Base-by-base conservation (phyloP, 2,797 vertebrate species). In the Chaenodraco wilsoni region DNA sequence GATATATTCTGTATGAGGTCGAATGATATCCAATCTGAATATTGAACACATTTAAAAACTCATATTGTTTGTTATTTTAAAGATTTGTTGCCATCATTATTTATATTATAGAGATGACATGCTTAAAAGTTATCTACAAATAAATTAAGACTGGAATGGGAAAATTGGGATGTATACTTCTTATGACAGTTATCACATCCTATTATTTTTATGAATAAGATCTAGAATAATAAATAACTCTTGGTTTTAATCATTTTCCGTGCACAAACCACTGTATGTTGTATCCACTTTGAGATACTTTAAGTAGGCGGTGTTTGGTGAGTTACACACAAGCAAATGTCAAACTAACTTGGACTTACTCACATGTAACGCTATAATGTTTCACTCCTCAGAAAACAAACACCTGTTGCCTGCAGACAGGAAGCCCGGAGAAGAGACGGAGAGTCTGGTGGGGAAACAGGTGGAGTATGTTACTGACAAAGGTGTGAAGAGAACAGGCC, bases 381-480 rank as follows among this genome's bases (percentile, higher is more conserved):
- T 80, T 81, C 37, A 19, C 61, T 65, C 68, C 61, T 23, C 86
- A 95, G 95, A 95, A 82, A 96, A 96, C 85, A 96, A 95, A 87
- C 95, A 96, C 88, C 87, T 96, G 86, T 81, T 96, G 74, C 95
- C 95, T 55, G 94, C 95, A 2, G 95, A 96, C 93, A 93, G 95
- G 81, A 96, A 96, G 85, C 95, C 95, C 0, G 95, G 95, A 17
- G 95, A 96, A 71, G 95, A 95, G 78, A 94, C 94, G 0, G 95
- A 96, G 87, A 95, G 95, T 79, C 94, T 96, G 74, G 95, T 95
- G 88, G 95, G 95, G 76, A 96, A 96, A 86, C 95, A 96, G 89
- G 95, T 96, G 86, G 95, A 96, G 85, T 96, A 96, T 21, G 95
- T 96, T 65, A 95, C 95, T 46, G 95, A 95, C 86, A 95, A 95